A percentile compares a stretch with the other conserved stretches of the same genome.
phyloP scores from a whole-genome alignment of 1,140 invertebrate genomes.

The Trichonephila clavata region DNA sequence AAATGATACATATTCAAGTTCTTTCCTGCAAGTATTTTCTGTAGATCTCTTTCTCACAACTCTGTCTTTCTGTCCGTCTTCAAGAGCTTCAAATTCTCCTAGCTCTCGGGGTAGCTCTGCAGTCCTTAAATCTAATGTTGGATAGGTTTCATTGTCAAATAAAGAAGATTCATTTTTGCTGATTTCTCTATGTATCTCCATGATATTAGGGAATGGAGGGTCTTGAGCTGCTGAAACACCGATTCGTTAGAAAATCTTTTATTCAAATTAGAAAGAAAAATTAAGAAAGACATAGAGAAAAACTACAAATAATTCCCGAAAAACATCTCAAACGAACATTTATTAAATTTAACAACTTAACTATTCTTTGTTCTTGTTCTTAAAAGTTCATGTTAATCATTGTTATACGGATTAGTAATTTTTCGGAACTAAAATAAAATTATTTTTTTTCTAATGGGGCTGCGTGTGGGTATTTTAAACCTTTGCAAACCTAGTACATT shows the following conservation, averaged over 20 bases:
- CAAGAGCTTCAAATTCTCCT: slow-evolving; percentile 7
- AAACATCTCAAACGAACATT: too few species aligned
- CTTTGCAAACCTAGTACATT: too few species aligned
- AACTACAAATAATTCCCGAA: too few species aligned
- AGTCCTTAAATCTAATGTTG: slow-evolving; percentile 75
- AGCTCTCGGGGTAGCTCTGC: slow-evolving; percentile 33
- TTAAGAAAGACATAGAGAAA: too few species aligned
- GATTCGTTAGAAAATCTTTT: background rate
- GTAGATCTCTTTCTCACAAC: slow-evolving; percentile 30
- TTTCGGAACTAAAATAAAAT: too few species aligned
- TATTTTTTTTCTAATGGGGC: too few species aligned
- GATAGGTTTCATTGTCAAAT: slow-evolving; percentile 77
- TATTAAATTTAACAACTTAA: too few species aligned
- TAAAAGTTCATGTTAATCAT: too few species aligned
- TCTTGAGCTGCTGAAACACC: slow-evolving; percentile 64
- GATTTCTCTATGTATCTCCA: slow-evolving; percentile 67
- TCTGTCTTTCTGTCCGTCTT: slow-evolving; percentile 17
- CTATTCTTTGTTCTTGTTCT: too few species aligned
- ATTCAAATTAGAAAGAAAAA: too few species aligned
- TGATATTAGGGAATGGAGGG: slow-evolving; percentile 75
- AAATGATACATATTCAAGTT: slow-evolving; percentile 54
- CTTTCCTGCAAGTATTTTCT: slow-evolving; percentile 35
- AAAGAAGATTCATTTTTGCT: slow-evolving; percentile 74
- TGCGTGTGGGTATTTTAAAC: too few species aligned
- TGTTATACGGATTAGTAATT: too few species aligned